phyloP scores from a whole-genome alignment of 2,113 vertebrate genomes.

The Corythaeola cristata region DNA sequence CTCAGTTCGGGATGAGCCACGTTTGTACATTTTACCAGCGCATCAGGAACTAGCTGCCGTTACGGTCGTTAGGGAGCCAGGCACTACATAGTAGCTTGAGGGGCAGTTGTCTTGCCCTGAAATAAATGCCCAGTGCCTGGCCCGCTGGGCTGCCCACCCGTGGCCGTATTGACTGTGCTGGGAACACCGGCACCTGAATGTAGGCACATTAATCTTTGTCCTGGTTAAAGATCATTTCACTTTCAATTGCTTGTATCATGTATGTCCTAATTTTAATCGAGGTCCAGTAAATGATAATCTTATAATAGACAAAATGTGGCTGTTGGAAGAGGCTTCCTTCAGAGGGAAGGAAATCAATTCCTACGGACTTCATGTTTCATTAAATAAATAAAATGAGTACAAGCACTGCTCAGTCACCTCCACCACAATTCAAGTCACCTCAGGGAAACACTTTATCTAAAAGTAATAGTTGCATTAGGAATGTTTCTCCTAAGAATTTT shows the following conservation, averaged over 20 bases:
- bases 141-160: fast-evolving
- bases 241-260: neutral
- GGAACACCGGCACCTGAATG: fast-evolving
- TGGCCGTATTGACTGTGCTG: neutral
- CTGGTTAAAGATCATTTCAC: neutral
- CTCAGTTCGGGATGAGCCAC: neutral
- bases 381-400: neutral
- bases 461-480: neutral
- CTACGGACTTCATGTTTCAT: neutral
- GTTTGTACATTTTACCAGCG: fast-evolving
- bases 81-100: neutral
- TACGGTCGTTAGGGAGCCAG: neutral
- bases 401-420: neutral
- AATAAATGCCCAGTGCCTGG: neutral
- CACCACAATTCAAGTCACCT: neutral
- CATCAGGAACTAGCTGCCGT: neutral
- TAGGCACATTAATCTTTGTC: neutral
- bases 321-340: neutral
- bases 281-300: neutral
- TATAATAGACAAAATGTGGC: neutral
- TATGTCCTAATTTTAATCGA: neutral
- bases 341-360: neutral
- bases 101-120: neutral
- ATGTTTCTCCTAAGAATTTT: neutral
- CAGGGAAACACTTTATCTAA: neutral